phyloP scores from a whole-genome alignment of 2,797 vertebrate species.

The Danionella dracula region DNA sequence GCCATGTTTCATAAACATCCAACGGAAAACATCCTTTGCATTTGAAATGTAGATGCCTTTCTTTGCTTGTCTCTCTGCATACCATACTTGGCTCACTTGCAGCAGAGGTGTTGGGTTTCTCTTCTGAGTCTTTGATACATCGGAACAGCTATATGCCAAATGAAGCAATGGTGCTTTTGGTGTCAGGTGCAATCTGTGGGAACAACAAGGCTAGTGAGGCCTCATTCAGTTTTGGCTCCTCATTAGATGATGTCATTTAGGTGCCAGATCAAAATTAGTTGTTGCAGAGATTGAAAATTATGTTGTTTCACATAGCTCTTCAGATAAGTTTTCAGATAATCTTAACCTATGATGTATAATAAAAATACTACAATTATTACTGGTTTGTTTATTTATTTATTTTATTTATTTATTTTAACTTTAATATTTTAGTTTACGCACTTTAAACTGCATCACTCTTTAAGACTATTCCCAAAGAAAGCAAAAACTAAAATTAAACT shows the following conservation, averaged over 20 bases:
- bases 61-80: constrained; percentile 59
- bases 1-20: constrained; percentile 76
- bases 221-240: constrained; percentile 39
- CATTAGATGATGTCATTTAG: constrained; percentile 35
- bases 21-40: constrained; percentile 72
- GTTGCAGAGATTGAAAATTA: constrained; percentile 42
- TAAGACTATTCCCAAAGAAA: no score
- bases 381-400: no score
- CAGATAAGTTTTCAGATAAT: no score
- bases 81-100: constrained; percentile 58
- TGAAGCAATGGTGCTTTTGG: constrained; percentile 55
- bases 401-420: no score
- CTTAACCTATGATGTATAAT: no score
- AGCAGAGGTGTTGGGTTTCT: constrained; percentile 61
- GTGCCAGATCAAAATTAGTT: constrained; percentile 17
- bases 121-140: constrained; percentile 60
- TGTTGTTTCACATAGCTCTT: no score
- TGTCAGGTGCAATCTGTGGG: constrained; percentile 67
- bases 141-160: constrained; percentile 56
- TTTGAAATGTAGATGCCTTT: constrained; percentile 72
- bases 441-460: no score
- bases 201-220: constrained; percentile 61
- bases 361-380: no score
- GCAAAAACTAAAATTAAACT: no score
- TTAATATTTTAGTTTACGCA: no score